phyloP scores from a whole-genome alignment of 2,888 invertebrate genomes.

The Copidosoma aretas region DNA sequence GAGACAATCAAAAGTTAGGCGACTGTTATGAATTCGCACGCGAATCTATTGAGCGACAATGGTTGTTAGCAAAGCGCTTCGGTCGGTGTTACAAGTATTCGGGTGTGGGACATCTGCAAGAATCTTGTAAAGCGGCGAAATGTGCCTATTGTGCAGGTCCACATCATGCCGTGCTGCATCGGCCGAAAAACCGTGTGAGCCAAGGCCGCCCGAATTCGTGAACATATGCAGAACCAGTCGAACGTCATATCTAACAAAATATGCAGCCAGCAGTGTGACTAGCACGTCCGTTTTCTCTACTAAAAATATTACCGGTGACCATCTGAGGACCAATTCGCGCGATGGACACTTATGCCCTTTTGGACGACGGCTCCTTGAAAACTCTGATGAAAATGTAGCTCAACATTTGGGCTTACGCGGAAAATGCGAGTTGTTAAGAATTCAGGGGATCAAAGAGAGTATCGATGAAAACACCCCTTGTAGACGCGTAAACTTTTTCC shows the following conservation, averaged over 20 bases:
- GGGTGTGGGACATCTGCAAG: neutral
- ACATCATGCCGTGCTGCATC: conserved; percentile 8
- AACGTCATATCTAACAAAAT: too few relatives aligned
- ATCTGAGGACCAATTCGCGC: neutral
- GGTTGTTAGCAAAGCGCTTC: neutral
- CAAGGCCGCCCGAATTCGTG: too few relatives aligned
- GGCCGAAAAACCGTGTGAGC: neutral
- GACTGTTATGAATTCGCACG: conserved; percentile 1
- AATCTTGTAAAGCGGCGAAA: neutral
- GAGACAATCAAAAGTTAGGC: conserved; percentile 1
- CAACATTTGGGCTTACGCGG: too few relatives aligned
- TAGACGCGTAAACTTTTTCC: too few relatives aligned
- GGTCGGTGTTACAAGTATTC: conserved; percentile 22
- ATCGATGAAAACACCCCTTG: too few relatives aligned
- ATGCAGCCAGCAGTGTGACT: neutral
- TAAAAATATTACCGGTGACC: neutral
- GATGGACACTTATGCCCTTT: neutral
- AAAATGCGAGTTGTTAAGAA: too few relatives aligned
- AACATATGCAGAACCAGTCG: too few relatives aligned
- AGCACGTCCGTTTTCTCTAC: neutral
- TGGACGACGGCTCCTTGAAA: neutral
- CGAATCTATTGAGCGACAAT: neutral
- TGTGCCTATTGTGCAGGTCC: neutral
- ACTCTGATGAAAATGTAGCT: neutral
- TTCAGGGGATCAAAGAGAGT: too few relatives aligned